These are phyloP conservation scores for Crax fasciolata DNA, from an alignment of 2,797 vertebrate genomes.

Conservation along the genomic window DNA sequence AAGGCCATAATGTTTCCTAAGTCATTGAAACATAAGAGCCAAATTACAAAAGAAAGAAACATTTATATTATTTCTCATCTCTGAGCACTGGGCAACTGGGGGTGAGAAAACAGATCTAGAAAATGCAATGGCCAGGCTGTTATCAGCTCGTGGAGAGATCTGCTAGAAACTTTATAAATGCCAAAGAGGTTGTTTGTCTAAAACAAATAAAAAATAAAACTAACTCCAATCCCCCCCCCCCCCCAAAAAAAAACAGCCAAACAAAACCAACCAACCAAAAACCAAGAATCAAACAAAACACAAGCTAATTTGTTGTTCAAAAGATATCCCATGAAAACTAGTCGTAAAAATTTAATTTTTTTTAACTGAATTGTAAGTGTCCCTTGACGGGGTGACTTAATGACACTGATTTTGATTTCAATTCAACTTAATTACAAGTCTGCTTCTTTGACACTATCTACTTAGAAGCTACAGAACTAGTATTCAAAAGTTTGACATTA, in stretches of 20 bases:
- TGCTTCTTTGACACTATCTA: slow-evolving; percentile 66
- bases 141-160: neutral
- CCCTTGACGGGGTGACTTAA: neutral
- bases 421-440: slow-evolving; percentile 78
- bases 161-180: neutral
- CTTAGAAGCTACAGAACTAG: neutral
- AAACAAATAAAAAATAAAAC: neutral
- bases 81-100: neutral
- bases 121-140: neutral
- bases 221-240: too few relatives aligned
- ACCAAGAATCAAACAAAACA: neutral
- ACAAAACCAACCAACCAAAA: neutral
- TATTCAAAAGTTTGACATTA: slow-evolving; percentile 51
- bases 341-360: neutral
- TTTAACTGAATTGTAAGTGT: neutral
- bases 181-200: neutral
- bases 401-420: slow-evolving; percentile 61
- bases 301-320: neutral
- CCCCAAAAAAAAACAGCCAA: neutral
- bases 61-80: neutral
- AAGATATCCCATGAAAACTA: neutral
- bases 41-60: neutral
- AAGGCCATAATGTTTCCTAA: neutral
- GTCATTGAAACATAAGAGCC: neutral
- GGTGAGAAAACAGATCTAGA: neutral